phyloP scores from a whole-genome alignment of 2,797 vertebrate species.

The Pipistrellus nathusii region DNA sequence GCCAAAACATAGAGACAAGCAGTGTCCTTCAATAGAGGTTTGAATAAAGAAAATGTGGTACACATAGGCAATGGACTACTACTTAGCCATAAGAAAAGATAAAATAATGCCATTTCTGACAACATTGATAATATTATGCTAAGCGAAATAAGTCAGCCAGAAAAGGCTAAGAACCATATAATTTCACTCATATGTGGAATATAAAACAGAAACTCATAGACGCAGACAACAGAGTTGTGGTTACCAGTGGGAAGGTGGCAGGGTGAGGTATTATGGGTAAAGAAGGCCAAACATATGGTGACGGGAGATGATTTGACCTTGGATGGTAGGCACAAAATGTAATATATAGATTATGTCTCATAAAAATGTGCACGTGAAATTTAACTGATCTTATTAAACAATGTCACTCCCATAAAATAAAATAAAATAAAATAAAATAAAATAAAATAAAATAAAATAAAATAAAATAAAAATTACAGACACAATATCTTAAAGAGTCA shows the following conservation, averaged over 20 bases:
- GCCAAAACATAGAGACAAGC: neutral
- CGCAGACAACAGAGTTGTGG: neutral
- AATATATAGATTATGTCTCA: neutral
- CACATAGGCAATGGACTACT: neutral
- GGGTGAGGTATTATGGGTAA: neutral
- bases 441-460: no score
- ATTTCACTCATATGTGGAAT: neutral
- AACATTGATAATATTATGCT: neutral
- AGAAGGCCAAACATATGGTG: neutral
- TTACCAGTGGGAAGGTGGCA: neutral
- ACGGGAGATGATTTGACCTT: neutral
- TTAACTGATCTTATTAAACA: neutral
- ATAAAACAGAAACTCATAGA: neutral
- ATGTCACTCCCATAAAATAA: neutral
- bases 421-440: no score
- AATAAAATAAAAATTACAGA: neutral
- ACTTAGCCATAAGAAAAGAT: neutral
- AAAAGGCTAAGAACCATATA: neutral
- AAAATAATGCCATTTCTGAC: neutral
- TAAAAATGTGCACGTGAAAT: neutral
- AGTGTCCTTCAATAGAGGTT: neutral
- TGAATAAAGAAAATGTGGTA: neutral
- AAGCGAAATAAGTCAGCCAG: neutral
- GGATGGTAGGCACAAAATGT: neutral
- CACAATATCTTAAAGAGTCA: slow-evolving; percentile 32